These are phyloP conservation scores for Ochropleura leucogaster DNA, from an alignment of 2,888 invertebrate genomes.

Conservation along the genomic window DNA sequence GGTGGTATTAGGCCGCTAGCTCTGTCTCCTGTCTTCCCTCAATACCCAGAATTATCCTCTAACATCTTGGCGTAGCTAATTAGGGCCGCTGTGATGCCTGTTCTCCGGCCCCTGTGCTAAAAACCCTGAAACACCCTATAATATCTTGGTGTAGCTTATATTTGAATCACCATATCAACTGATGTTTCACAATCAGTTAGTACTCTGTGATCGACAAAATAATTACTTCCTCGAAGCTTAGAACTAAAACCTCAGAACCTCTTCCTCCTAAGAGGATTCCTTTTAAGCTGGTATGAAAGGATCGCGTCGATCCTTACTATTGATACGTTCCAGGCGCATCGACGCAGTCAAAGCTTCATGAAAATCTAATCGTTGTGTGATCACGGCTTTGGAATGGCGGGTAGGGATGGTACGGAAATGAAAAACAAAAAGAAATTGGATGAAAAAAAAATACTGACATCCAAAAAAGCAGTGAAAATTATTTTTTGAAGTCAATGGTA, in stretches of 20 bases:
- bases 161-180: background rate
- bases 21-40: too few relatives aligned
- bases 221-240: conserved; percentile 31
- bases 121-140: too few relatives aligned
- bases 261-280: conserved; percentile 34
- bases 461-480: too few relatives aligned
- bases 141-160: background rate
- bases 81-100: too few relatives aligned
- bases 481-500: too few relatives aligned
- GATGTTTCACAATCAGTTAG: too few relatives aligned
- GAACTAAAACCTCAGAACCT: conserved; percentile 15
- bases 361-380: conserved; percentile 87
- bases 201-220: conserved; percentile 14
- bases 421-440: conserved; percentile 4
- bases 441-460: too few relatives aligned
- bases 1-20: too few relatives aligned
- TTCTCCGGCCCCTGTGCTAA: too few relatives aligned
- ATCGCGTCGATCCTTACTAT: conserved; percentile 64
- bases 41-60: too few relatives aligned
- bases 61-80: too few relatives aligned
- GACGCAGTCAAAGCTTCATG: conserved; percentile 81
- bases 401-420: conserved; percentile 67
- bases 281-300: conserved; percentile 38
- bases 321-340: conserved; percentile 73
- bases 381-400: conserved; percentile 76